A percentile compares a stretch with the other conserved stretches of the same genome.
Evolutionary conservation across 2,113 vertebrate species (phyloP).

Genomic region (Burhinus oedicnemus): DNA sequence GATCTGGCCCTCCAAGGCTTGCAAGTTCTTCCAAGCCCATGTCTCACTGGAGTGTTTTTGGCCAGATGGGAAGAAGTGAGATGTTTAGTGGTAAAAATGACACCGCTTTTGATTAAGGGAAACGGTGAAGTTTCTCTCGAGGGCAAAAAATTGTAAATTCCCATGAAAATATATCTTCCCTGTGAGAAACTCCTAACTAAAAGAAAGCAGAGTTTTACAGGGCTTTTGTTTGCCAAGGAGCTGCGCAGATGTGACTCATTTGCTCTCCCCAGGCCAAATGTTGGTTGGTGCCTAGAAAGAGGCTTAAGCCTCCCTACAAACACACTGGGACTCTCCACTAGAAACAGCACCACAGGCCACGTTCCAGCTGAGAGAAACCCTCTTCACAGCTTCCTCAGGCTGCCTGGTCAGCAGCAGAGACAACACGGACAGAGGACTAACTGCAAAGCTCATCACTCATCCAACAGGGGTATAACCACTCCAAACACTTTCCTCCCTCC

Average conservation of each 20-base stretch:
- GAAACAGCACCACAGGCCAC: not conserved
- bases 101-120: conserved; percentile 22
- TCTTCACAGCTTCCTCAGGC: not conserved
- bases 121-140: conserved; percentile 30
- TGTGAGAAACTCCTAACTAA: conserved; percentile 22
- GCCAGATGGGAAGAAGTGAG: conserved; percentile 32
- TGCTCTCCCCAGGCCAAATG: conserved; percentile 15
- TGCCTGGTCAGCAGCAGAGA: not conserved
- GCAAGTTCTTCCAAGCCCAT: conserved; percentile 50
- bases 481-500: not conserved
- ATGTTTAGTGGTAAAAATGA: conserved; percentile 55
- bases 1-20: conserved; percentile 11
- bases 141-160: conserved; percentile 58
- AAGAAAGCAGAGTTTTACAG: conserved; percentile 34
- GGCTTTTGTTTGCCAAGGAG: not conserved
- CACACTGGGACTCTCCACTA: not conserved
- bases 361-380: not conserved
- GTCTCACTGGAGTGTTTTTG: conserved; percentile 23
- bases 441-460: not conserved
- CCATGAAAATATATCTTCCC: conserved; percentile 52
- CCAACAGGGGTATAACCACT: not conserved
- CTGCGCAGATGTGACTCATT: conserved; percentile 48
- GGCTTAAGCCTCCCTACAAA: not conserved
- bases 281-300: conserved; percentile 52
- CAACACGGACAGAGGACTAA: not conserved